Evolutionary conservation across 2,797 vertebrate genomes (phyloP).

Genomic region (Sebastes elongatus): DNA sequence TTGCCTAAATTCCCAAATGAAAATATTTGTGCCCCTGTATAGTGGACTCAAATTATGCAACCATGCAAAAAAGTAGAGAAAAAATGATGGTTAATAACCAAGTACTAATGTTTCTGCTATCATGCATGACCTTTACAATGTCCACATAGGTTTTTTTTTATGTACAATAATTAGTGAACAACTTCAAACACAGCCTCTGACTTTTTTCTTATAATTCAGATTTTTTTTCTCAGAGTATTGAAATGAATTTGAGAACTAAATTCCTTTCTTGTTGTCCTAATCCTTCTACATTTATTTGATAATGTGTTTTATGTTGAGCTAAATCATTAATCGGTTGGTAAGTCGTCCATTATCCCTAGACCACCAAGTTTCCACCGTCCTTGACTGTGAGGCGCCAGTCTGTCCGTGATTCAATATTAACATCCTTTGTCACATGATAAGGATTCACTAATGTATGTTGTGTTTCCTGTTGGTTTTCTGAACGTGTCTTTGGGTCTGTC

Average conservation of each 20-base stretch:
- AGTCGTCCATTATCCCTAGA: background rate
- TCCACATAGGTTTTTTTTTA: background rate
- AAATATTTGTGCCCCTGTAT: background rate
- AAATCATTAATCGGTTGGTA: conserved; percentile 12
- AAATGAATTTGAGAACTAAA: background rate
- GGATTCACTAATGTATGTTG: conserved; percentile 2
- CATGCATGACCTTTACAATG: background rate
- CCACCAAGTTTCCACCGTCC: background rate
- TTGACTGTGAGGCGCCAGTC: background rate
- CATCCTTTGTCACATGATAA: conserved; percentile 5
- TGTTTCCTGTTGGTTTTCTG: background rate
- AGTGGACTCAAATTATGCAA: background rate
- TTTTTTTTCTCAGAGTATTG: background rate
- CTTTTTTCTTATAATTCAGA: background rate
- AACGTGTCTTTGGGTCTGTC: background rate
- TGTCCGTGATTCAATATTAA: conserved; percentile 1
- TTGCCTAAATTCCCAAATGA: background rate
- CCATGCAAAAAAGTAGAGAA: background rate
- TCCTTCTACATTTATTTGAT: conserved; percentile 2
- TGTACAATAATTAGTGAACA: background rate
- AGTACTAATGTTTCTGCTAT: background rate
- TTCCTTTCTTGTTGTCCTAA: background rate
- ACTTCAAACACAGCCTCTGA: background rate
- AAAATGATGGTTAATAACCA: background rate
- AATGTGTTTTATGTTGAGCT: conserved; percentile 12